Base-by-base conservation (phyloP, 2,113 vertebrate species). In the Plecotus auritus region DNA sequence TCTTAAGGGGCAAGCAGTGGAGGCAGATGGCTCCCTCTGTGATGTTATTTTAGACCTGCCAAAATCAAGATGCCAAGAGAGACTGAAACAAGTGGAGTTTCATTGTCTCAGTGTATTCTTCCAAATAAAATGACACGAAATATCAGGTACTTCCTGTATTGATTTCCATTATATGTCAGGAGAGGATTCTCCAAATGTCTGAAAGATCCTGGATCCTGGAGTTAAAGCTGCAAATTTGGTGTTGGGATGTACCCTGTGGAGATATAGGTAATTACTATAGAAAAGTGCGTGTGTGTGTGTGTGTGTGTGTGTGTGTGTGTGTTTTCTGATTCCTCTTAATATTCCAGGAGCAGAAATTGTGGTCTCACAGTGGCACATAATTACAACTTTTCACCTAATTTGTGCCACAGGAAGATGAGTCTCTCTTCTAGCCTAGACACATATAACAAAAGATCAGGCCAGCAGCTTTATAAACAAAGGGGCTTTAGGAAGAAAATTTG, bases 61-160 rank as follows among this genome's bases (percentile, higher is more conserved):
- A 94, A 88, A 77, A 45, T 66, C 51, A 81, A 82, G 88, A 83
- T 90, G 73, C 94, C 28, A 78, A 56, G 73, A 96, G 66, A 88
- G 45, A 81, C 51, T 10, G 40, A 92, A 83, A 67, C 22, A 2
- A 42, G 80, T 83, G 28, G 59, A 32, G 30, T 77, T 73, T 73
- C 64, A 72, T 64, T 70, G n/a, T 35, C 40, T 80, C 32, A 9
- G 59, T 93, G 42, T 64, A 56, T 45, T 88, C 67, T 90, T 88
- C 61, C 77, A 78, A 94, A 85, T 61, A 88, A 90, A 92, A 87
- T 77, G 76, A 90, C 70, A 81, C 20, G 45, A 69, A 87, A 77
- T 70, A 70, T 80, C 32, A 87, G 35, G n/a, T 49, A 69, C 87
- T 87, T 87, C 14, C 35, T 32, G 2, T 28, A 30, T 70, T n/a